Conservation (phyloP, 2,113 vertebrate species). For the Atrichornis clamosus region DNA sequence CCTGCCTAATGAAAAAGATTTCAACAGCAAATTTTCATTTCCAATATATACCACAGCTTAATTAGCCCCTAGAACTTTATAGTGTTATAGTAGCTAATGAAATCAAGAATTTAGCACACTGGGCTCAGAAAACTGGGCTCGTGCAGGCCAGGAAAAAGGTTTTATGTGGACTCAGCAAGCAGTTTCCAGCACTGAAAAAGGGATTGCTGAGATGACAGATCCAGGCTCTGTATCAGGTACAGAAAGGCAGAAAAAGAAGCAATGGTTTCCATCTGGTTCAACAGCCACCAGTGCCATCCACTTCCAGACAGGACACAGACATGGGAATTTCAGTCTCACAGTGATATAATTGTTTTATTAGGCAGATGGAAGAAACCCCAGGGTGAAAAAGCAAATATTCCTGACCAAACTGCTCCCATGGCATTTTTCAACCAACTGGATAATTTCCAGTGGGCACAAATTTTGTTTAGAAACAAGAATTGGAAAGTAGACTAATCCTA, state of each 20-base stretch:
- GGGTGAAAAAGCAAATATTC: conserved; percentile 45
- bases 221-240: neutral
- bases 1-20: neutral
- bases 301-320: neutral
- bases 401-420: conserved; percentile 20
- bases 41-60: neutral
- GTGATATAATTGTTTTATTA: conserved; percentile 33
- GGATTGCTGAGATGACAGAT: neutral
- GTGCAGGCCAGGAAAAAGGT: neutral
- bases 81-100: neutral
- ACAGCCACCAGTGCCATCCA: neutral
- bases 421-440: conserved; percentile 30
- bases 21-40: neutral
- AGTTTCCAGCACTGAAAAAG: neutral
- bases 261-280: neutral
- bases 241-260: neutral
- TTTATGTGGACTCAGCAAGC: neutral
- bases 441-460: conserved; percentile 37
- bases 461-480: conserved; percentile 35
- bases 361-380: conserved; percentile 27
- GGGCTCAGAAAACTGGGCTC: neutral
- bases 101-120: neutral
- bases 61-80: neutral
- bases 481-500: conserved; percentile 60
- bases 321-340: neutral